Evolutionary conservation across 53 echinoderm and acorn worm genomes (phyloP), one percentile per base, ranked within the genome.

Genomic region (Hippasteria phrygiana): DNA sequence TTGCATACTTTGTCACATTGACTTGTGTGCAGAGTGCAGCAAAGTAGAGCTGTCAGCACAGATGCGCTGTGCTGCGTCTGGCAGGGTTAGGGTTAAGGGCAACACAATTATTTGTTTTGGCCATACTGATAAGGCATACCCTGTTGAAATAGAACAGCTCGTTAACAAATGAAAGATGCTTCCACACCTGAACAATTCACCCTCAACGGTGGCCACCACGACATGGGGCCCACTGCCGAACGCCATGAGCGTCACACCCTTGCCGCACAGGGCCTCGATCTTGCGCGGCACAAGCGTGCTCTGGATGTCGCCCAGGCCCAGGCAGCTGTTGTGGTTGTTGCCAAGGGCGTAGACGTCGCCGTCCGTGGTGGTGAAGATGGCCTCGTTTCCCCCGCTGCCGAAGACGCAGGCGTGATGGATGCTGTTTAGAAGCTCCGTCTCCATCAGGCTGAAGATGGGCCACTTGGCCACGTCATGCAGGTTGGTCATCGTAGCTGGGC

Each of bases 151-250:
- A n/a, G n/a, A n/a, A n/a, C n/a, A n/a, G n/a, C n/a, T n/a, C n/a
- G n/a, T n/a, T n/a, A n/a, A n/a, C n/a, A n/a, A n/a, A n/a, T n/a
- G n/a, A n/a, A n/a, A n/a, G n/a, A n/a, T n/a, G n/a, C n/a, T n/a
- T n/a, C n/a, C 71, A 18, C 29, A 96, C 99, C 99, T 99, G 87
- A 88, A 99, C 5, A 99, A 41, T 55, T 99, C 96, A 5, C 99
- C 99, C 18, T 71, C 78, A 11, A 93, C 92, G 28, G 99, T 99
- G 0, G 96, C 94, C 59, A 93, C 99, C 20, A 99, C 94, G 8
- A 99, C 99, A 88, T 99, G 99, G 7, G 99, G 99, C 59, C 99
- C 99, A 83, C 96, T 96, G 13, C 99, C 99, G 48, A 92, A 99
- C 0, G 99, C 93, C 62, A 99, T 51, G 3, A 92, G 48, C 11